Evolutionary conservation across 2,888 invertebrate genomes (phyloP), one percentile per base, ranked within the genome.

Genomic region (Aricia artaxerxes): DNA sequence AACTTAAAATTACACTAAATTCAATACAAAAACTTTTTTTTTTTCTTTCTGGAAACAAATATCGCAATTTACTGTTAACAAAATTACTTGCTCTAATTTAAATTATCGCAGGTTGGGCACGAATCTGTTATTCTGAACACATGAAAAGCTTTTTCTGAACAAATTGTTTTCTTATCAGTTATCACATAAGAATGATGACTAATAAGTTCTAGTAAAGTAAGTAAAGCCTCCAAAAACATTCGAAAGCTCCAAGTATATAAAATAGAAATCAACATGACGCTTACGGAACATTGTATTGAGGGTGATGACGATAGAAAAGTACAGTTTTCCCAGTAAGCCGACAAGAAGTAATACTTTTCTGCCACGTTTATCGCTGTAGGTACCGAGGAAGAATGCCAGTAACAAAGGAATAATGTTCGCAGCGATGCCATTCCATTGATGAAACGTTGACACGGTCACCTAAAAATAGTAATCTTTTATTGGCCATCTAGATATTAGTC

Each of bases 351-450:
- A 96, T 61, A 96, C 88, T 88, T 98, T 98, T 31, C 97, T 91
- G 0, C 98, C 98, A 1, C 97, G 94, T 82, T 96, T 96, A 87
- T 98, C 98, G 79, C 97, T 97, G 95, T 97, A 98, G 0, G 97
- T 96, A 0, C 98, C 98, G 81, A 97, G 92, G 87, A 97, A 97
- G 80, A 98, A 94, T 0, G 97, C 97, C 61, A 98, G 89, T 1
- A 97, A 86, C 38, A 98, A 96, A 3, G 97, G 97, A 73, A 97
- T 96, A 0, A 96, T 88, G 84, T 97, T 97, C 0, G 96, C 96
- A 0, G 97, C 96, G 31, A 97, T 95, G 81, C 96, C 96, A 85
- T 97, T 97, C 96, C 97, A 97, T 88, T 97, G 97, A 85, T 96
- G 96, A 85, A 97, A 97, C 80, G 95, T 95, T 0, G 97, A 96